phyloP scores from a whole-genome alignment of 1,140 invertebrate species.

The Battus philenor region DNA sequence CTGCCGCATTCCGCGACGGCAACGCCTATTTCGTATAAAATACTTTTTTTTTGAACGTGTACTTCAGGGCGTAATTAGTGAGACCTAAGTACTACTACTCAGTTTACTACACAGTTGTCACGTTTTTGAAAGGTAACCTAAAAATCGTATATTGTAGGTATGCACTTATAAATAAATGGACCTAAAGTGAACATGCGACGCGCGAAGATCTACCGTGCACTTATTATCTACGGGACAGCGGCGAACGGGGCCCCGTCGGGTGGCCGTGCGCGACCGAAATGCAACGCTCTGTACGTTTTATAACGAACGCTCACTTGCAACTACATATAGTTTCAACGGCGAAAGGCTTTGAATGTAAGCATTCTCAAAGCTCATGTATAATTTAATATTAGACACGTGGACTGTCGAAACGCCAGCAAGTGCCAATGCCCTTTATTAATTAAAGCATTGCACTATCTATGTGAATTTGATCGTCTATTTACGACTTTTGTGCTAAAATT shows the following conservation, averaged over 20 bases:
- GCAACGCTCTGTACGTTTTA: constrained; percentile 30
- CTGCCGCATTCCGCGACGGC: constrained; percentile 48
- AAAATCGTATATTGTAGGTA: too few relatives aligned
- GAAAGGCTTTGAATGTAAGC: background rate
- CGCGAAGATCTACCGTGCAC: constrained; percentile 53
- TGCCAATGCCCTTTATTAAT: constrained; percentile 34
- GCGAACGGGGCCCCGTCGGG: constrained; percentile 54
- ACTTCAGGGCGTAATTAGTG: constrained; percentile 4
- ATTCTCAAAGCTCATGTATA: constrained; percentile 2
- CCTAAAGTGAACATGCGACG: constrained; percentile 34
- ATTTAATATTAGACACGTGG: constrained; percentile 18
- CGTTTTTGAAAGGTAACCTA: too few relatives aligned
- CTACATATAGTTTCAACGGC: background rate
- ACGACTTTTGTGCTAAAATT: too few relatives aligned
- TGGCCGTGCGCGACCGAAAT: constrained; percentile 49
- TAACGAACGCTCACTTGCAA: constrained; percentile 19
- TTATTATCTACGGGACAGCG: constrained; percentile 57
- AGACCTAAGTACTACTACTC: too few relatives aligned
- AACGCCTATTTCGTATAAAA: constrained; percentile 20
- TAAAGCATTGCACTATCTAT: constrained; percentile 16
- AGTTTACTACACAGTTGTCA: too few relatives aligned
- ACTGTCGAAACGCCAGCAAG: constrained; percentile 23
- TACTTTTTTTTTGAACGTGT: constrained; percentile 5
- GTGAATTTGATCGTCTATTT: constrained; percentile 7
- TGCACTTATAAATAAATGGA: constrained; percentile 28